Base-by-base conservation (phyloP, 2,888 invertebrate genomes). In the Embidobia sp. region DNA sequence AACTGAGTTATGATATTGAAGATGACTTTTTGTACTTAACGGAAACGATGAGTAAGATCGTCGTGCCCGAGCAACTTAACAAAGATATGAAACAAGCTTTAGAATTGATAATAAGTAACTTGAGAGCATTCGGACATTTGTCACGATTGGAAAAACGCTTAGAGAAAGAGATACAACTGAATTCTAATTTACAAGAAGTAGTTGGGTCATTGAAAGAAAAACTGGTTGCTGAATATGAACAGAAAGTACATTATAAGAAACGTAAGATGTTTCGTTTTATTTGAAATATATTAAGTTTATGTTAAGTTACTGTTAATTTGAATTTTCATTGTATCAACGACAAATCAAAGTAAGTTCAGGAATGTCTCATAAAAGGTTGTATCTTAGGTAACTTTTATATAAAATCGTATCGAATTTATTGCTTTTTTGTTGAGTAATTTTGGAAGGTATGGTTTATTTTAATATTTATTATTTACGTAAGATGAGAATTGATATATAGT, bases 101-200 rank as follows among this genome's bases (percentile, higher is more conserved):
- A 33, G 90, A 90, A 79, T 91, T 90, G 1, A 91, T 91, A 7
- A 91, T 91, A 70, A 90, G 84, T 59, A 92, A 91, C 81, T 89
- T 91, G 78, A 92, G 91, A 64, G 92, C 93, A 42, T 91, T 90
- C 19, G 92, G 90, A 4, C 93, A 93, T 78, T 91, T 92, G 67
- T 91, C 92, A 18, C 93, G 93, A 77, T 81, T 94, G 5, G 91
- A 91, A 0, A 92, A 91, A 82, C 92, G 90, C 76, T 82, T 93
- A 5, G 91, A 92, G 33, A 92, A 92, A 10, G 91, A 92, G 40
- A 90, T 88, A 13, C 91, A 91, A 75, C 86, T 89, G 40, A 91
- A 90, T 51, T 84, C 31, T 15, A 42, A 40, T 48, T 40, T 66
- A n/a, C 35, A 57, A 46, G 10, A 78, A 46, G 51, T 49, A 13